Evolutionary conservation across 2,888 invertebrate genomes (phyloP).

Genomic region (Drosophila bunnanda): DNA sequence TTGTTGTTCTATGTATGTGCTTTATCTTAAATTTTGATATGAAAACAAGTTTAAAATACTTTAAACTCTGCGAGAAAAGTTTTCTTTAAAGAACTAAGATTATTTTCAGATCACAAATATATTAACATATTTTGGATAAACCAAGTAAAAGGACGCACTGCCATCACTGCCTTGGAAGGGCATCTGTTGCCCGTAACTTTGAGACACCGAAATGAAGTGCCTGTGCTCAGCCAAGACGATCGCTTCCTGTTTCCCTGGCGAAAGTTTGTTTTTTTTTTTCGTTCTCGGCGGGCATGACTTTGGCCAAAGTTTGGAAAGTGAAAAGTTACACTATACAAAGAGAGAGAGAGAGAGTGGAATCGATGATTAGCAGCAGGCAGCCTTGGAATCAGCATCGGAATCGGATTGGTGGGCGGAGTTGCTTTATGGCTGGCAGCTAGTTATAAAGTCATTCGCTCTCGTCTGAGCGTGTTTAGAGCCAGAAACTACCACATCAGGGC

Average conservation of each 20-base stretch:
- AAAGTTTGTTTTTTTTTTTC: slow-evolving; percentile 29
- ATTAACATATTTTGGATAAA: background rate
- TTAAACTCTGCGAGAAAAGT: background rate
- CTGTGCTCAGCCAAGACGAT: slow-evolving; percentile 59
- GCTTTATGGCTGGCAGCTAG: slow-evolving; percentile 68
- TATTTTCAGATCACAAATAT: background rate
- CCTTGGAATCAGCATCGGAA: slow-evolving; percentile 58
- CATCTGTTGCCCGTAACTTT: slow-evolving; percentile 52
- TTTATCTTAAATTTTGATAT: too few relatives aligned
- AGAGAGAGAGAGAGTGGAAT: slow-evolving; percentile 46
- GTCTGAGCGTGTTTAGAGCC: slow-evolving; percentile 22
- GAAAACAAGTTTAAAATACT: background rate
- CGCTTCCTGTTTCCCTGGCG: slow-evolving; percentile 52
- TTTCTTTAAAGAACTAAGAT: background rate
- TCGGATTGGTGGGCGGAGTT: slow-evolving; percentile 49
- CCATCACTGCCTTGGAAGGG: background rate
- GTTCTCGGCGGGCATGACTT: slow-evolving; percentile 48
- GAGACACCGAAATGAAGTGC: slow-evolving; percentile 35
- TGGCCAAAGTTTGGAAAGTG: slow-evolving; percentile 49
- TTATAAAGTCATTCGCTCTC: slow-evolving; percentile 72
- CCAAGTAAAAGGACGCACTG: background rate
- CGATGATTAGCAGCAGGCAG: slow-evolving; percentile 65
- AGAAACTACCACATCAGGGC: slow-evolving; percentile 58
- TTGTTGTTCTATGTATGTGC: too few relatives aligned
- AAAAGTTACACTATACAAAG: slow-evolving; percentile 55